Percentiles rank a stretch among this genome's conserved stretches.
These are phyloP conservation scores for Teinopalpus imperialis DNA, from an alignment of 2,888 invertebrate species.

Conservation along the genomic window DNA sequence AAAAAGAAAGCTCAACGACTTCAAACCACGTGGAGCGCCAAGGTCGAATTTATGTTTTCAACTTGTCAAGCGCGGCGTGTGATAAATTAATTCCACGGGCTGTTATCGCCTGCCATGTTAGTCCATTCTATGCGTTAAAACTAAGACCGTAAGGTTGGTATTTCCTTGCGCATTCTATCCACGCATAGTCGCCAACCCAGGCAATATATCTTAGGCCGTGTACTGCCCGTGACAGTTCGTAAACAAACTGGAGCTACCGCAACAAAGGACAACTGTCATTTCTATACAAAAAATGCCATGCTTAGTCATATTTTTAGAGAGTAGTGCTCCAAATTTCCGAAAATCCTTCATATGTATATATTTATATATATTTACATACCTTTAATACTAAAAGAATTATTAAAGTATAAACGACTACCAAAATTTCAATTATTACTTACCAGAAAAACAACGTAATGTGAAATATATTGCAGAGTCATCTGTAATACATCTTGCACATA, in stretches of 20 bases:
- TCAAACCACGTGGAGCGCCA: constrained; percentile 79
- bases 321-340: constrained; percentile 27
- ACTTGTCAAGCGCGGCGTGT: constrained; percentile 82
- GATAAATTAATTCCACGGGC: constrained; percentile 82
- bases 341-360: constrained; percentile 35
- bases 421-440: constrained; percentile 50
- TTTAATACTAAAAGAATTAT: no score
- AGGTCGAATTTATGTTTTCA: constrained; percentile 83
- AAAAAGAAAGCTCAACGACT: constrained; percentile 57
- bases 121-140: constrained; percentile 42
- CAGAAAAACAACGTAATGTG: constrained; percentile 62
- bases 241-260: constrained; percentile 82
- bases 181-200: constrained; percentile 82
- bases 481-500: constrained; percentile 80
- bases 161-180: constrained; percentile 49
- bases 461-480: constrained; percentile 71
- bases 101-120: constrained; percentile 57
- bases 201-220: constrained; percentile 83
- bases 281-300: constrained; percentile 29
- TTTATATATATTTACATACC: no score
- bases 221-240: constrained; percentile 83
- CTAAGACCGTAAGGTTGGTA: constrained; percentile 34
- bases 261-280: constrained; percentile 64
- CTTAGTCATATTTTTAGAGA: constrained; percentile 25
- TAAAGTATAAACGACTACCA: constrained; percentile 18